Evolutionary conservation across 2,113 vertebrate species (phyloP).

Genomic region (Pardalotus punctatus): DNA sequence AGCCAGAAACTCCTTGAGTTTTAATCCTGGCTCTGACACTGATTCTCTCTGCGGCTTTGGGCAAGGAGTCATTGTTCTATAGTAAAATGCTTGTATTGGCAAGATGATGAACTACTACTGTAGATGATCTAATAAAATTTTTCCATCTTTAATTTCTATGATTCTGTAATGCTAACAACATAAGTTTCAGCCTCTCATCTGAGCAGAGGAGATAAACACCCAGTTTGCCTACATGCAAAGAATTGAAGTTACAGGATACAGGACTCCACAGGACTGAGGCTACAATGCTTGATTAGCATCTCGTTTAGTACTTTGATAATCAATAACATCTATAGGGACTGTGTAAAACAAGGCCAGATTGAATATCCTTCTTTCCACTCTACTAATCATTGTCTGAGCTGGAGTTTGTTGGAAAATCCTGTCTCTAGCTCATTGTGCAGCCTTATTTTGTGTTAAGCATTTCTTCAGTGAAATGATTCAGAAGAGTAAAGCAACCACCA

Average conservation of each 20-base stretch:
- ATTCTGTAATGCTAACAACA: slow-evolving; percentile 33
- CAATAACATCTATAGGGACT: background rate
- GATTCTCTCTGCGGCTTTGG: slow-evolving; percentile 43
- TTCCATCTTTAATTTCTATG: slow-evolving; percentile 62
- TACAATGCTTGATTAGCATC: background rate
- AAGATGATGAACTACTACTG: slow-evolving; percentile 57
- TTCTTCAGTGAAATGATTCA: background rate
- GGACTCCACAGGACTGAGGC: background rate
- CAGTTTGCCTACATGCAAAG: background rate
- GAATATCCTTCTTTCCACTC: background rate
- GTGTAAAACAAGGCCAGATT: background rate
- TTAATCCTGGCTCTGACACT: slow-evolving; percentile 35
- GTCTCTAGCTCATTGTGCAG: background rate
- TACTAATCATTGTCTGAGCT: background rate
- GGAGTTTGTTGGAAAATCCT: background rate
- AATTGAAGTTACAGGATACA: background rate
- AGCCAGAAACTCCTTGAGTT: slow-evolving; percentile 31
- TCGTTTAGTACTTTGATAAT: background rate
- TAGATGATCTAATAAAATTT: slow-evolving; percentile 67
- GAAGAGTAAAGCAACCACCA: background rate
- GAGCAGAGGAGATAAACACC: background rate
- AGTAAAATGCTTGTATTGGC: slow-evolving; percentile 71
- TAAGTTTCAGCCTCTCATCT: background rate
- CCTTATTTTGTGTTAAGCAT: background rate
- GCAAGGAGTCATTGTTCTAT: slow-evolving; percentile 60